Base-by-base conservation (phyloP, 2,888 invertebrate species). In the Bugulina stolonifera region DNA sequence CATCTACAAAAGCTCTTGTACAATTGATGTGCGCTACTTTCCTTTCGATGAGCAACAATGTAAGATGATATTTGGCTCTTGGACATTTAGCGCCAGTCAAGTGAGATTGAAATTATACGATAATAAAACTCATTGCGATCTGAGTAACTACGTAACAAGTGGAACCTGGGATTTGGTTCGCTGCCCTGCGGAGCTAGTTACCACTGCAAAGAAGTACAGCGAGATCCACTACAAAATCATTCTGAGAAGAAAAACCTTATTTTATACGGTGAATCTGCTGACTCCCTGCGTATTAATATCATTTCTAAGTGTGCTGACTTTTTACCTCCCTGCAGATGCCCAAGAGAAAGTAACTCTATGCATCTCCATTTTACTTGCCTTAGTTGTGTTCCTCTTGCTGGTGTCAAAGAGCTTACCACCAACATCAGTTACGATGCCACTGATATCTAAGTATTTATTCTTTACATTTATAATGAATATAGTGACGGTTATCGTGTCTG, bases 391-490 rank as follows among this genome's bases (percentile, higher is more conserved):
- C 87, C 89, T 99, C 85, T 88, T 99, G 83, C 90, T 99, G 79
- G 97, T 99, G 76, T 97, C 97, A 77, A 99, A 99, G 87, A 99
- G 99, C 86, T 89, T 99, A 78, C 99, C 99, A 76, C 99, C 99
- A 72, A 98, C 97, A 0, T 98, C 98, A 71, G 90, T 97, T 76
- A 97, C 97, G 82, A 89, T 99, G 81, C 99, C 99, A 72, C 89
- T 99, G 75, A 98, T 99, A 81, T 97, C 98, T 85, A 99, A 99
- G 87, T 99, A 99, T 87, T 89, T 99, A 77, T 89, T 99, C 71
- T 98, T 99, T 87, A 99, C 98, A 73, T 99, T 99, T 87, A 95
- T 99, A 80, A 97, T 99, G 97, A 99, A 99, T 87, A 98, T 98
- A 75, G 94, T 99, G 82, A 96, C 97, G 88, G 99, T 99, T 86